Evolutionary conservation across 2,797 vertebrate species (phyloP).

Genomic region (Chelmon rostratus): DNA sequence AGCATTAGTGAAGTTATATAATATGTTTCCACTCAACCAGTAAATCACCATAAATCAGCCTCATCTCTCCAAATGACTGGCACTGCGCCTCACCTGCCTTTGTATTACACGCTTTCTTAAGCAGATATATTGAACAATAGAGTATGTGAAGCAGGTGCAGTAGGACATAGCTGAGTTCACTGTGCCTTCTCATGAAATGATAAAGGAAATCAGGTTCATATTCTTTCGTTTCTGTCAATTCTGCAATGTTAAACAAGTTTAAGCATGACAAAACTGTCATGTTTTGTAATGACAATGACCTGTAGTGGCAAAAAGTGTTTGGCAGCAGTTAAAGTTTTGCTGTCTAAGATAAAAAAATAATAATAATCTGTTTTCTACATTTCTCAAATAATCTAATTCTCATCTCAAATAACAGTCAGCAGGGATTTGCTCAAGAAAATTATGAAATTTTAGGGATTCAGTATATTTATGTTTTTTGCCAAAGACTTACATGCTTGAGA

Average conservation of each 20-base stretch:
- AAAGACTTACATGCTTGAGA: not conserved
- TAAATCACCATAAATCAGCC: slow-evolving; percentile 37
- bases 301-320: not conserved
- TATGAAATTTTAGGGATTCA: not conserved
- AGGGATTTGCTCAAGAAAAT: not conserved
- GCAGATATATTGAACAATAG: slow-evolving; percentile 11
- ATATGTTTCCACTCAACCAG: slow-evolving; percentile 27
- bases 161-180: slow-evolving; percentile 9
- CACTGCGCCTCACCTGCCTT: slow-evolving; percentile 23
- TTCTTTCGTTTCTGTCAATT: slow-evolving; percentile 5
- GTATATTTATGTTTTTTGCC: not conserved
- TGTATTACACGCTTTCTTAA: slow-evolving; percentile 36
- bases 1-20: slow-evolving; percentile 25
- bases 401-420: slow-evolving; percentile 11
- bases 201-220: not conserved
- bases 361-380: too few species aligned
- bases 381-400: not conserved
- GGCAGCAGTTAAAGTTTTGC: slow-evolving; percentile 8
- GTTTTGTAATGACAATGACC: slow-evolving; percentile 12
- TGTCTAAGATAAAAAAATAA: slow-evolving; percentile 3
- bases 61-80: slow-evolving; percentile 20
- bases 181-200: slow-evolving; percentile 10
- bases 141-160: slow-evolving; percentile 23
- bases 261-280: not conserved
- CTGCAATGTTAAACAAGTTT: not conserved